Evolutionary conservation across 2,113 vertebrate species (phyloP), one percentile per base, ranked within the genome.

Genomic region (Crypturellus undulatus): DNA sequence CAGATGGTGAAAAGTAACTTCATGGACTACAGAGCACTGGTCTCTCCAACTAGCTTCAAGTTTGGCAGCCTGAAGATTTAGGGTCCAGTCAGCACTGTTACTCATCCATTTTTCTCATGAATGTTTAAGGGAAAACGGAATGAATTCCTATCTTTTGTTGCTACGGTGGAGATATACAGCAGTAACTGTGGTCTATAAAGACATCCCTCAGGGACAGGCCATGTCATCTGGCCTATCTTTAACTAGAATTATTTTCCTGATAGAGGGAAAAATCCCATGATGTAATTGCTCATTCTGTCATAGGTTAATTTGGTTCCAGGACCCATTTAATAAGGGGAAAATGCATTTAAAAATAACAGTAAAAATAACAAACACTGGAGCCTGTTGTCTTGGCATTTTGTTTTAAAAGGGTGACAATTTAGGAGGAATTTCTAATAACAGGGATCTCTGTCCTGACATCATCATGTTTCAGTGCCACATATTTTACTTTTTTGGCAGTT

Each of bases 71-170:
- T 62, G 21, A 62, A 87, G 95, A 93, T 95, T 91, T 84, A 95
- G 49, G 43, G 84, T 25, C 52, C 70, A 68, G 87, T 3, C 47
- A 7, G 43, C 15, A 70, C 83, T 65, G 24, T 97, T 76, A 49
- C 58, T 96, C 93, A 96, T 72, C 79, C 82, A 78, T 93, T 95
- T 96, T 94, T 94, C 92, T 92, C 95, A 92, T 93, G 90, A 96
- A 94, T 93, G 93, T 93, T 96, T 94, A 90, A 95, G 95, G 54
- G 91, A 32, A 71, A 90, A 81, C 62, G 76, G 88, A 76, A 96
- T 94, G 77, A 89, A 79, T 88, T 90, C 88, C 70, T 76, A 49
- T 72, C 90, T 83, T 84, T 69, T 81, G 92, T 84, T 95, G 94
- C 93, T 0, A 0, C 5, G 1, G 79, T 90, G 92, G 90, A 94